Evolutionary conservation across 2,797 vertebrate species (phyloP).

Genomic region (Bradypodion ventrale): DNA sequence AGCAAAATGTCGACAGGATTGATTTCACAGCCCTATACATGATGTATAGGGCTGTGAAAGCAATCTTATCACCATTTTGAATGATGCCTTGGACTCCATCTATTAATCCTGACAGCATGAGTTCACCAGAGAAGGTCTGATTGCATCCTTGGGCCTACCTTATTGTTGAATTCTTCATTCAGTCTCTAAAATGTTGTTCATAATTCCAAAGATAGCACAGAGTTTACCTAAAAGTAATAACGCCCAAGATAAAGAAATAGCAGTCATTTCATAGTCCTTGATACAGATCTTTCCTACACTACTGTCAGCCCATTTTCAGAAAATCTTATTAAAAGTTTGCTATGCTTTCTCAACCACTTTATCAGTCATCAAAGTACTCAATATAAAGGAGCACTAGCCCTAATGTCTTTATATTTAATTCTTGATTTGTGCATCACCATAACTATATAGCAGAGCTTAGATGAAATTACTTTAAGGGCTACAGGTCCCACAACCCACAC

Average conservation of each 20-base stretch:
- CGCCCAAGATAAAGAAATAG: not conserved
- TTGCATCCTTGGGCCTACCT: not conserved
- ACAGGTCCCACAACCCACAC: not conserved
- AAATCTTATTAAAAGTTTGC: constrained; percentile 39
- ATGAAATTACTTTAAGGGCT: not conserved
- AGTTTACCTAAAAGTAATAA: rapidly evolving
- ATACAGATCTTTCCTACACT: not conserved
- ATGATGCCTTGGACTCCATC: not conserved
- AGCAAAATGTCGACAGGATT: no score
- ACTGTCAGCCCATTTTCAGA: not conserved
- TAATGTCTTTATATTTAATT: not conserved
- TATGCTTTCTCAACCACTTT: not conserved
- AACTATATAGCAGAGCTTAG: not conserved
- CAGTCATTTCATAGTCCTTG: not conserved
- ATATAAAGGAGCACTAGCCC: constrained; percentile 32
- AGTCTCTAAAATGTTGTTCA: not conserved
- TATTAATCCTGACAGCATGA: not conserved
- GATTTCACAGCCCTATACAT: no score
- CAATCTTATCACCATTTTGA: no score
- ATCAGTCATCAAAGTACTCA: not conserved
- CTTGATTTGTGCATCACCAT: not conserved
- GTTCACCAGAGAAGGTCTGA: not conserved
- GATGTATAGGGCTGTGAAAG: no score
- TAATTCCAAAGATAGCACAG: not conserved
- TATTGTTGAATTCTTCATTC: constrained; percentile 15